Conservation (phyloP, 2,888 invertebrate species). For the Gymnosoma rotundatum region DNA sequence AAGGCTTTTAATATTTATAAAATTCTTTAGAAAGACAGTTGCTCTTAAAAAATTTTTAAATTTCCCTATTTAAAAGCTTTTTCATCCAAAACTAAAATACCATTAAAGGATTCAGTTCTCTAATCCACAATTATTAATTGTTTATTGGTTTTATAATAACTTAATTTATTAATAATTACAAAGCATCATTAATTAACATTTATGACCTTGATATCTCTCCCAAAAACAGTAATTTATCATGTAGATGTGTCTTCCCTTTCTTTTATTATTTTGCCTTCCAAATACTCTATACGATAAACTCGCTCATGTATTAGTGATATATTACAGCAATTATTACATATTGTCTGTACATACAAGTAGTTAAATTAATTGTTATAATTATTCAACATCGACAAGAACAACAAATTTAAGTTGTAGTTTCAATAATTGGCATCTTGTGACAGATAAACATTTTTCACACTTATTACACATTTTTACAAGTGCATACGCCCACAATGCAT, state of each 20-base stretch:
- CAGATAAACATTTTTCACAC: slow-evolving; percentile 10
- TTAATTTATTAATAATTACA: not conserved
- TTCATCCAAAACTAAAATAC: no score
- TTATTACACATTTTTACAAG: slow-evolving; percentile 11
- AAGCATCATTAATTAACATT: not conserved
- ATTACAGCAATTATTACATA: not conserved
- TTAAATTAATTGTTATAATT: slow-evolving; percentile 43
- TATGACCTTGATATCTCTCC: not conserved
- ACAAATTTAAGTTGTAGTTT: slow-evolving; percentile 4
- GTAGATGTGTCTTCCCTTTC: not conserved
- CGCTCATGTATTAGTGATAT: no score
- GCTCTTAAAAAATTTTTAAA: no score
- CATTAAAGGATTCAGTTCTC: no score
- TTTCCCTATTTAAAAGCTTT: no score
- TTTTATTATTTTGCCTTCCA: not conserved
- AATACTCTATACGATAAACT: no score
- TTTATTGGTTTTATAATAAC: no score
- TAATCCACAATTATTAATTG: no score
- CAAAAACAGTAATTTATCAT: not conserved
- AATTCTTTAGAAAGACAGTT: no score
- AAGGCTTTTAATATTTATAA: no score
- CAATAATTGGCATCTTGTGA: slow-evolving; percentile 19
- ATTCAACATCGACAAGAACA: not conserved
- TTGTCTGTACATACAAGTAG: not conserved
- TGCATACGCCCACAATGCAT: not conserved